A percentile compares a stretch with the other conserved stretches of the same genome.
phyloP scores from a whole-genome alignment of 2,888 invertebrate species.

The Andrena marginata region DNA sequence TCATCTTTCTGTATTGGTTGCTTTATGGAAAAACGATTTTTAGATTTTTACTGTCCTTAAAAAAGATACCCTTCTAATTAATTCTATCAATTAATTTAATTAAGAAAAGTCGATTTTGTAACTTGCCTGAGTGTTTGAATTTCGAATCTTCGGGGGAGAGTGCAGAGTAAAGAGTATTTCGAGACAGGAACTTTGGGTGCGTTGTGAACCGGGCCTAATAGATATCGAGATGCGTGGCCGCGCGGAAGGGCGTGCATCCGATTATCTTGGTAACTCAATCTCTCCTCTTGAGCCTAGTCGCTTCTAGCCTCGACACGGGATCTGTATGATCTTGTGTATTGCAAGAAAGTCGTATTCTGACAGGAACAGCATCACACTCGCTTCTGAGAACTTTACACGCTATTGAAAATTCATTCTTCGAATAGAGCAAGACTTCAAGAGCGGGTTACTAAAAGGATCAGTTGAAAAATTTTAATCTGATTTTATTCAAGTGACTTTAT shows the following conservation, averaged over 20 bases:
- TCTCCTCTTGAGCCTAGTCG: slow-evolving; percentile 71
- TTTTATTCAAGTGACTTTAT: neutral
- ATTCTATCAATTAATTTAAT: no score
- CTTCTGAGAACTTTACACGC: slow-evolving; percentile 37
- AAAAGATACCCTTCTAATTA: no score
- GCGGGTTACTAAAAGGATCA: neutral
- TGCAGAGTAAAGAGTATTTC: neutral
- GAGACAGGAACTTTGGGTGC: slow-evolving; percentile 20
- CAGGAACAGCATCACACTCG: slow-evolving; percentile 40
- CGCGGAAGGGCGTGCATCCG: slow-evolving; percentile 81
- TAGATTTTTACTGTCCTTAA: no score
- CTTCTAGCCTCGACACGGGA: slow-evolving; percentile 59
- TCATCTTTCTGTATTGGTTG: no score
- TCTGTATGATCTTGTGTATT: slow-evolving; percentile 58
- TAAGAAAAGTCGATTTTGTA: no score
- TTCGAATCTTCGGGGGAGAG: no score
- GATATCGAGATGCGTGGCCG: slow-evolving; percentile 75
- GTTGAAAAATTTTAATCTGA: neutral
- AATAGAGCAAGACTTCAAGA: neutral
- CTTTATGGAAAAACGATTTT: no score
- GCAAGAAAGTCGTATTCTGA: slow-evolving; percentile 50
- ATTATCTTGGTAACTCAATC: slow-evolving; percentile 83
- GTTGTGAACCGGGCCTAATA: slow-evolving; percentile 68
- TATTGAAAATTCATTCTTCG: slow-evolving; percentile 17
- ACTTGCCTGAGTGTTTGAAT: no score